Conservation (phyloP, 2,113 vertebrate species). For the Synodontis membranacea region DNA sequence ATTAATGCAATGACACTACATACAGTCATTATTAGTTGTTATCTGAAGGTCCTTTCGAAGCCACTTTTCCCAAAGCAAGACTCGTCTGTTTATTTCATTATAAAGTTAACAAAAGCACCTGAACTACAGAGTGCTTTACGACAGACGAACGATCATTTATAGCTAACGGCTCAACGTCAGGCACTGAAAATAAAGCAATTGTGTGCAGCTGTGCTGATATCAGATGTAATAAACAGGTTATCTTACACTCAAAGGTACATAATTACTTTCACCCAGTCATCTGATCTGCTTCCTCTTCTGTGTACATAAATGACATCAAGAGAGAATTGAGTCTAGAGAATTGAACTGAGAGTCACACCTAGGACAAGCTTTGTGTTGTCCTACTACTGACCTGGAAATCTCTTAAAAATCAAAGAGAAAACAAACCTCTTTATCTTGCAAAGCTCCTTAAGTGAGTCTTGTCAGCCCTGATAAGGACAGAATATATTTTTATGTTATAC, state of each 20-base stretch:
- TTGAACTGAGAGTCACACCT: constrained; percentile 22
- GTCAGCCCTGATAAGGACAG: background rate
- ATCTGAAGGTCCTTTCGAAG: background rate
- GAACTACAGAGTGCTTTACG: constrained; percentile 48
- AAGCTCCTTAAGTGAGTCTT: background rate
- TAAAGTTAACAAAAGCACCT: constrained; percentile 44
- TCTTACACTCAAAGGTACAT: constrained; percentile 52
- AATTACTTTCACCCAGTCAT: constrained; percentile 56
- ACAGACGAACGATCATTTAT: constrained; percentile 43
- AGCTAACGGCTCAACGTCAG: constrained; percentile 46
- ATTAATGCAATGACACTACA: background rate
- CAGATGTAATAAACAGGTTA: constrained; percentile 50
- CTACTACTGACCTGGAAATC: background rate
- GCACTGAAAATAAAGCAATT: constrained; percentile 50
- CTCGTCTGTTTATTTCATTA: constrained; percentile 47
- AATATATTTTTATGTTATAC: constrained; percentile 1
- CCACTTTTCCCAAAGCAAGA: constrained; percentile 25
- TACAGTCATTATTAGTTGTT: background rate
- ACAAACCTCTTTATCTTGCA: background rate
- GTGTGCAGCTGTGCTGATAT: constrained; percentile 51
- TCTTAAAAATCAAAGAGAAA: background rate
- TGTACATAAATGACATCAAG: constrained; percentile 22
- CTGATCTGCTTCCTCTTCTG: constrained; percentile 35
- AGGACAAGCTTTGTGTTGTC: background rate
- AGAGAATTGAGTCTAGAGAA: background rate